Evolutionary conservation across 2,888 invertebrate genomes (phyloP), one percentile per base, ranked within the genome.

Genomic region (Conistra vaccinii): DNA sequence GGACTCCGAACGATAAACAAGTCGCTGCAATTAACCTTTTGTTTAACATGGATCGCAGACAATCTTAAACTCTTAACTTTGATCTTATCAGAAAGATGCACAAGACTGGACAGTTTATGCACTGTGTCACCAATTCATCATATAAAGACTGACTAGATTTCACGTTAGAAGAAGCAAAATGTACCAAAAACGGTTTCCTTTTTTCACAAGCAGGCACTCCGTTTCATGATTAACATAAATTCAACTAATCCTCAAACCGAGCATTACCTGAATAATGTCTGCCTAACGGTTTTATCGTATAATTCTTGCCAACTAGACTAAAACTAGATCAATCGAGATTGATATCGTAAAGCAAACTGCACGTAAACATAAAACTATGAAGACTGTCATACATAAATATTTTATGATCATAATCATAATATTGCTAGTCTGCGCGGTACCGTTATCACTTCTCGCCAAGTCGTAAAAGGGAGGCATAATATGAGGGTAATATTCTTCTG

Each of bases 311-410:
- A 75, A 80, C 62, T 42, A 73, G 72, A 73, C 83, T 60, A 63
- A 73, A 77, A 69, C 83, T 53, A 75, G 72, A 80, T 69, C 66
- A 26, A 80, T 63, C 26, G n/a, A 76, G 67, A 85, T 71, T 71
- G 55, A 61, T 80, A 82, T 71, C 84, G 35, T 75, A 32, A 61
- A 75, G 60, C 68, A 74, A 84, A 71, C 68, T 74, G 60, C 42
- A 45, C 55, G 57, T 42, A 53, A 66, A 74, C 63, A 74, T 80
- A 71, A 80, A 84, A 74, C 63, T 70, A 61, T 42, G 81, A 65
- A 71, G 74, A 80, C 29, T 65, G 58, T 42, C 65, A 76, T 55
- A 70, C 29, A 81, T 66, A 48, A 65, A 80, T 76, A 80, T 72
- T 80, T 82, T 72, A 84, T 63, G 53, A 69, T 66, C 42, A 70